Evolutionary conservation across 2,888 invertebrate genomes (phyloP).

Genomic region (Caenorhabditis sp.): DNA sequence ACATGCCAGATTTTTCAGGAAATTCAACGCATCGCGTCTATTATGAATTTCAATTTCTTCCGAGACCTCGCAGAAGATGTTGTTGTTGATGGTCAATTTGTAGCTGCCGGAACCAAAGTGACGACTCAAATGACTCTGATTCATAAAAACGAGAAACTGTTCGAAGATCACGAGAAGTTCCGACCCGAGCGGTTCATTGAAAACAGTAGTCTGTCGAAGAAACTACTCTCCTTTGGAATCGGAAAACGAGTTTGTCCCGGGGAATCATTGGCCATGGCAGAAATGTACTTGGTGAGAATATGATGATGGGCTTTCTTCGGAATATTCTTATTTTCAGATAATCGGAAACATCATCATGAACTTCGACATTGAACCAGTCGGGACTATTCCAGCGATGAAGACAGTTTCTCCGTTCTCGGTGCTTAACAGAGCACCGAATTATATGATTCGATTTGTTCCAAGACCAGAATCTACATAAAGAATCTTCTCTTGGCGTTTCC

Average conservation of each 20-base stretch:
- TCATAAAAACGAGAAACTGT: slow-evolving; percentile 48
- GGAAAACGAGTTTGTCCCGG: slow-evolving; percentile 66
- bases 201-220: slow-evolving; percentile 15
- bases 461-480: background rate
- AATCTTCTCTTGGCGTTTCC: background rate
- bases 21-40: slow-evolving; percentile 65
- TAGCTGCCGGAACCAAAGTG: slow-evolving; percentile 42
- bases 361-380: slow-evolving; percentile 44
- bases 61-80: slow-evolving; percentile 41
- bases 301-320: background rate
- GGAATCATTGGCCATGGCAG: slow-evolving; percentile 65
- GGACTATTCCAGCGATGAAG: slow-evolving; percentile 19
- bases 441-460: slow-evolving; percentile 26
- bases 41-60: slow-evolving; percentile 62
- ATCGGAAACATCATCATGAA: slow-evolving; percentile 57
- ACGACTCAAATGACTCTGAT: slow-evolving; percentile 57
- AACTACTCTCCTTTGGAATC: slow-evolving; percentile 62
- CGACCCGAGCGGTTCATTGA: slow-evolving; percentile 24
- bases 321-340: background rate
- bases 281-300: slow-evolving; percentile 63
- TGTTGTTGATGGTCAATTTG: slow-evolving; percentile 45
- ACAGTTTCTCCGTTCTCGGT: slow-evolving; percentile 30
- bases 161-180: slow-evolving; percentile 36
- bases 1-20: slow-evolving; percentile 57
- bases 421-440: slow-evolving; percentile 36